Conservation (phyloP, 2,113 vertebrate genomes). For the Pituophis catenifer region DNA sequence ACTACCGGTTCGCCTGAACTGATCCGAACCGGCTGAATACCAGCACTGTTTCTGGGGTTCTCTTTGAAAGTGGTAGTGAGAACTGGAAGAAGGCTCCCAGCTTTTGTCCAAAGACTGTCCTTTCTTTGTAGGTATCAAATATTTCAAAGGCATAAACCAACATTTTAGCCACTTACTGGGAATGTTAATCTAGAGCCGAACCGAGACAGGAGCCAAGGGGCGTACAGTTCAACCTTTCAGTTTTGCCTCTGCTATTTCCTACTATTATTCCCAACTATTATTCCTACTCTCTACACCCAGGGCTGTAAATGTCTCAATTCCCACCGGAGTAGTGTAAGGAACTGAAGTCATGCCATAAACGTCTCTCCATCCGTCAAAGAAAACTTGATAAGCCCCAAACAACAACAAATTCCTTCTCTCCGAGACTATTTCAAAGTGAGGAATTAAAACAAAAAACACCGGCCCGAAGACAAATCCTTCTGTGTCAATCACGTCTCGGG, state of each 20-base stretch:
- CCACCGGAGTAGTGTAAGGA: slow-evolving; percentile 62
- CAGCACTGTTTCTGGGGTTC: neutral
- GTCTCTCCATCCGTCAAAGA: slow-evolving; percentile 53
- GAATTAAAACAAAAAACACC: slow-evolving; percentile 38
- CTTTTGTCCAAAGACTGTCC: neutral
- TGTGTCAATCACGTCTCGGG: slow-evolving; percentile 14
- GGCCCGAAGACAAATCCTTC: neutral
- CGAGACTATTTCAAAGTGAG: slow-evolving; percentile 62
- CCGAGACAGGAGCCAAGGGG: slow-evolving; percentile 26
- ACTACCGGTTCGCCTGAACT: no score
- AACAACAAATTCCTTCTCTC: slow-evolving; percentile 63
- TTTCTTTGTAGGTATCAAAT: slow-evolving; percentile 27
- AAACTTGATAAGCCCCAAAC: slow-evolving; percentile 68
- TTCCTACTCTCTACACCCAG: slow-evolving; percentile 56
- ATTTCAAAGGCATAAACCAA: slow-evolving; percentile 30
- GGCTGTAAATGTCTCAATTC: slow-evolving; percentile 62
- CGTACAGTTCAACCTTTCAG: slow-evolving; percentile 44
- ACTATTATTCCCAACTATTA: slow-evolving; percentile 55
- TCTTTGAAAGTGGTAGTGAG: neutral
- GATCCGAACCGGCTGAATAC: no score
- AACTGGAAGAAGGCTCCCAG: neutral
- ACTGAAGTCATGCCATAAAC: slow-evolving; percentile 72
- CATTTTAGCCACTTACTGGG: slow-evolving; percentile 21
- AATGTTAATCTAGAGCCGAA: slow-evolving; percentile 39
- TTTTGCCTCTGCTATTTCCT: slow-evolving; percentile 65